phyloP scores from a whole-genome alignment of 1,140 invertebrate genomes.

The Pseudomyrmex flavicornis region DNA sequence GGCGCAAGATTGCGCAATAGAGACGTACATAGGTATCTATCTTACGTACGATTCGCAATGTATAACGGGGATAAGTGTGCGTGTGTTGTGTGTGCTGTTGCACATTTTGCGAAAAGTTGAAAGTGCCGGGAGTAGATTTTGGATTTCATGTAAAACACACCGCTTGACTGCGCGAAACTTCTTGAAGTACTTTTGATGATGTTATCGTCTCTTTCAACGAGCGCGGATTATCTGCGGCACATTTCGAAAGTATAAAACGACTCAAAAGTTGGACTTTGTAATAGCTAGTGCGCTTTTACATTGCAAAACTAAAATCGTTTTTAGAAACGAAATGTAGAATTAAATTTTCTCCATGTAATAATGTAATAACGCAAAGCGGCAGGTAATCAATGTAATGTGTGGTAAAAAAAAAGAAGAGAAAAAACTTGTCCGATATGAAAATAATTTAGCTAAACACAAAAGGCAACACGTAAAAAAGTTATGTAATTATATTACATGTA shows the following conservation, averaged over 20 bases:
- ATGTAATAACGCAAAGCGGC: no score
- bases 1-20: slow-evolving; percentile 34
- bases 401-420: no score
- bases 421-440: no score
- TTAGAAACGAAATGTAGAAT: no score
- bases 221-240: slow-evolving; percentile 14
- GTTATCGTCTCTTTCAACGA: slow-evolving; percentile 20
- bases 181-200: slow-evolving; percentile 31
- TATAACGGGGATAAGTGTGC: slow-evolving; percentile 37
- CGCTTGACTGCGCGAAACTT: slow-evolving; percentile 31
- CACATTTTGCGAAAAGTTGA: slow-evolving; percentile 47
- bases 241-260: slow-evolving; percentile 10
- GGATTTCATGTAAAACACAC: slow-evolving; percentile 25
- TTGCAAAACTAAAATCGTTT: no score
- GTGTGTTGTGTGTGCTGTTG: neutral
- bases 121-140: slow-evolving; percentile 53
- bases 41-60: slow-evolving; percentile 7
- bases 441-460: no score
- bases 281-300: no score
- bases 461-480: no score
- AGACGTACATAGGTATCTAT: slow-evolving; percentile 27
- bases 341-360: no score
- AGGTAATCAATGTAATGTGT: no score
- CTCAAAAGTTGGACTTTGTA: neutral
- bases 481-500: neutral